Percentiles rank a stretch among this genome's conserved stretches.
phyloP scores from a whole-genome alignment of 2,797 vertebrate genomes.

The Brachyrhaphis roseni region DNA sequence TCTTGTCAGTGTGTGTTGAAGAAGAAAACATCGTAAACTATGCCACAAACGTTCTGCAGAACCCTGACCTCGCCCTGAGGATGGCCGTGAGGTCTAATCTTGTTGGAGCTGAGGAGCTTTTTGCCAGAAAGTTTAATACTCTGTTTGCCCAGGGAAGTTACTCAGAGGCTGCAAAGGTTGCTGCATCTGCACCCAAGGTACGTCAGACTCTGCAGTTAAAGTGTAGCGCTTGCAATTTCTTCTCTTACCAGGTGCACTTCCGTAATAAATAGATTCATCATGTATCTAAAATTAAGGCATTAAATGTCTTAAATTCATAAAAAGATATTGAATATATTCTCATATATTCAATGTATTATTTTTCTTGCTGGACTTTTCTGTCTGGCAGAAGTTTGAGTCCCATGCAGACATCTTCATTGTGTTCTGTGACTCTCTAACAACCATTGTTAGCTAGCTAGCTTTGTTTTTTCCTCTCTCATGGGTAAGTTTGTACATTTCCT shows the following conservation, averaged over 20 bases:
- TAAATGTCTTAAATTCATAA: too few species aligned
- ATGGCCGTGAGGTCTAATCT: conserved; percentile 92
- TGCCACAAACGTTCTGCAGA: conserved; percentile 90
- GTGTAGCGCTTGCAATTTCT: background rate
- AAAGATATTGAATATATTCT: too few species aligned
- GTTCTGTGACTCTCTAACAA: too few species aligned
- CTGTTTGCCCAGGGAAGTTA: conserved; percentile 92
- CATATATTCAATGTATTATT: too few species aligned
- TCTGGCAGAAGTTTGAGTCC: too few species aligned
- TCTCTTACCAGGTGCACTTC: background rate
- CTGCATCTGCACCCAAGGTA: conserved; percentile 93
- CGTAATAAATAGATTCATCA: background rate
- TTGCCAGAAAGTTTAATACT: conserved; percentile 90
- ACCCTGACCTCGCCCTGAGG: conserved; percentile 90
- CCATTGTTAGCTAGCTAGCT: too few species aligned
- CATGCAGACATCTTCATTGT: too few species aligned
- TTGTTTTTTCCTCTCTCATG: too few species aligned
- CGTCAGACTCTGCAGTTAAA: background rate
- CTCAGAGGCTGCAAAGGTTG: conserved; percentile 90
- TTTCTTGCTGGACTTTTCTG: too few species aligned
- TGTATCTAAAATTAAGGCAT: too few species aligned
- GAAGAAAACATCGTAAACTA: conserved; percentile 96
- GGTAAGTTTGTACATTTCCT: too few species aligned
- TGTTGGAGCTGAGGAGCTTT: conserved; percentile 91
- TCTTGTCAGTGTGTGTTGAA: conserved; percentile 93